phyloP scores from a whole-genome alignment of 2,113 vertebrate genomes.

The Anser cygnoides region DNA sequence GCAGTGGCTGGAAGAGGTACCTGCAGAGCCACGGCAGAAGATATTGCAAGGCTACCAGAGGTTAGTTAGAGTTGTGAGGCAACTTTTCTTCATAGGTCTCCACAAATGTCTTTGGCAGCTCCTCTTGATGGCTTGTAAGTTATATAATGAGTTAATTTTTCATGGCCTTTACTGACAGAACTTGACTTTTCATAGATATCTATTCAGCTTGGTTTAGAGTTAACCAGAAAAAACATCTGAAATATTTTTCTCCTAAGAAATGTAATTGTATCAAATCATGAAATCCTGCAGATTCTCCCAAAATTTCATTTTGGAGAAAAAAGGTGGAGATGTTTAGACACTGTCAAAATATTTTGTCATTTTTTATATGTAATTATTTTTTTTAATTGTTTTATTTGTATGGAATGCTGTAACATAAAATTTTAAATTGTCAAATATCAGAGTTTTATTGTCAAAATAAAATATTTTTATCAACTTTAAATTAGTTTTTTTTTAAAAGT shows the following conservation, averaged over 20 bases:
- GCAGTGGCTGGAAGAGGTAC: neutral
- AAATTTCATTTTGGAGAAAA: neutral
- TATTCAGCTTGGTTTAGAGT: neutral
- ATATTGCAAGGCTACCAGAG: neutral
- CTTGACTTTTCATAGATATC: neutral
- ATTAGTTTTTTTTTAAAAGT: neutral
- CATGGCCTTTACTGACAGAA: neutral
- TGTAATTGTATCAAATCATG: neutral
- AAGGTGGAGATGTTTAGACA: neutral
- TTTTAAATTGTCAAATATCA: neutral
- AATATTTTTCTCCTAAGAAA: neutral
- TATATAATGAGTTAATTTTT: slow-evolving; percentile 4
- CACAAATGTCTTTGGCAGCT: neutral
- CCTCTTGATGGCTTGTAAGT: neutral
- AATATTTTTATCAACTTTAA: neutral
- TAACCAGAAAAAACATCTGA: neutral
- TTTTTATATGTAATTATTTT: neutral
- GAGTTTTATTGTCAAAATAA: neutral
- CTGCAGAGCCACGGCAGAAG: neutral
- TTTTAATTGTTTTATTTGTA: neutral
- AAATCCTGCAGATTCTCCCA: neutral
- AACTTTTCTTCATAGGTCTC: neutral
- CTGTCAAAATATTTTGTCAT: slow-evolving; percentile 29
- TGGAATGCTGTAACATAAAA: neutral
- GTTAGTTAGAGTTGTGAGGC: neutral